Evolutionary conservation across 2,797 vertebrate genomes (phyloP).

Genomic region (Eulemur mongoz): DNA sequence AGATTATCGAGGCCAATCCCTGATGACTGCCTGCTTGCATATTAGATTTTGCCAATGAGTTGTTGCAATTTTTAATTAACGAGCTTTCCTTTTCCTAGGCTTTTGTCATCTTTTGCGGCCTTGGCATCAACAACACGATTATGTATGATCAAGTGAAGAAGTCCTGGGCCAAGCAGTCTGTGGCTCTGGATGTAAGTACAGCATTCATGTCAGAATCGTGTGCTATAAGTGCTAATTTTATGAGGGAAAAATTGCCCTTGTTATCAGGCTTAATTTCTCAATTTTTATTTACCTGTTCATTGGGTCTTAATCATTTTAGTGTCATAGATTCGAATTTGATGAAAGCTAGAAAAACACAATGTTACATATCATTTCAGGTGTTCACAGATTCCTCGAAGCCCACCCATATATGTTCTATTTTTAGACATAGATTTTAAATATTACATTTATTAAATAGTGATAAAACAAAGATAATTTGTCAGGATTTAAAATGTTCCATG

Average conservation of each 20-base stretch:
- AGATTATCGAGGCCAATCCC: constrained; percentile 27
- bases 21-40: constrained; percentile 31
- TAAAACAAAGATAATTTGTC: neutral
- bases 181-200: constrained; percentile 96
- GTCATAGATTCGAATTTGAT: neutral
- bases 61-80: constrained; percentile 56
- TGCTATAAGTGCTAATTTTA: neutral
- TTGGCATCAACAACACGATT: constrained; percentile 99
- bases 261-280: neutral
- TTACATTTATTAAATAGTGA: neutral
- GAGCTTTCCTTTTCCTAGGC: constrained; percentile 87
- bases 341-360: neutral
- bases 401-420: neutral
- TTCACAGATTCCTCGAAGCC: neutral
- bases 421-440: neutral
- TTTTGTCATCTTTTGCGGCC: constrained; percentile 99
- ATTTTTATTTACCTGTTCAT: neutral
- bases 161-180: constrained; percentile 99
- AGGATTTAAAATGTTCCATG: constrained; percentile 23
- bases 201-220: neutral
- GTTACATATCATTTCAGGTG: neutral
- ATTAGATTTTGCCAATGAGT: constrained; percentile 56
- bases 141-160: constrained; percentile 99
- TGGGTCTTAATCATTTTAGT: neutral
- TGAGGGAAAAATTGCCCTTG: neutral